phyloP scores from a whole-genome alignment of 2,888 invertebrate species.

The Drosophila percnosoma region DNA sequence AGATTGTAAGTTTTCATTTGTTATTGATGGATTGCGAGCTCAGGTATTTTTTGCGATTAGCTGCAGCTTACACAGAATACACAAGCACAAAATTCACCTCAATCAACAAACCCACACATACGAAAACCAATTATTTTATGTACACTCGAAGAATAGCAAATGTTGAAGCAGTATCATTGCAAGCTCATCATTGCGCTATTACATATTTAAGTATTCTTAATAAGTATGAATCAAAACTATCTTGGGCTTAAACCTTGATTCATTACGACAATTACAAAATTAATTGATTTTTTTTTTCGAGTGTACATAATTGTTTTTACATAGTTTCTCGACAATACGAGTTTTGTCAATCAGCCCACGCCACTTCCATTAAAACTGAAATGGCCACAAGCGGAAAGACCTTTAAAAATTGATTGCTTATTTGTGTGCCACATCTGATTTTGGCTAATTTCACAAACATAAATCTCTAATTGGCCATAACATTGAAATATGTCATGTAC shows the following conservation, averaged over 20 bases:
- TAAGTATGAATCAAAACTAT: not conserved
- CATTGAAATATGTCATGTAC: conserved; percentile 57
- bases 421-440: conserved; percentile 30
- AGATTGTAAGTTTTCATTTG: not conserved
- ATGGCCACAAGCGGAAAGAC: conserved; percentile 39
- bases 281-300: not conserved
- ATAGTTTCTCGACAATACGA: conserved; percentile 19
- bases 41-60: conserved; percentile 18
- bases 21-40: not conserved
- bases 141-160: not conserved
- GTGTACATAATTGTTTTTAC: conserved; percentile 1
- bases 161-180: not conserved
- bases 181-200: not conserved
- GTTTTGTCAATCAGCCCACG: conserved; percentile 48
- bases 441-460: conserved; percentile 18
- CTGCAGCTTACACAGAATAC: conserved; percentile 7
- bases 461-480: conserved; percentile 56
- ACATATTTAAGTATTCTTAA: not conserved
- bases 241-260: not conserved
- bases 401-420: conserved; percentile 45
- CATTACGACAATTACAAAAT: not conserved
- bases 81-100: conserved; percentile 11
- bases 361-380: conserved; percentile 41
- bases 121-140: conserved; percentile 12
- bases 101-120: conserved; percentile 51